Conservation (phyloP, 2,888 invertebrate species). For the Thymelicus lineola region DNA sequence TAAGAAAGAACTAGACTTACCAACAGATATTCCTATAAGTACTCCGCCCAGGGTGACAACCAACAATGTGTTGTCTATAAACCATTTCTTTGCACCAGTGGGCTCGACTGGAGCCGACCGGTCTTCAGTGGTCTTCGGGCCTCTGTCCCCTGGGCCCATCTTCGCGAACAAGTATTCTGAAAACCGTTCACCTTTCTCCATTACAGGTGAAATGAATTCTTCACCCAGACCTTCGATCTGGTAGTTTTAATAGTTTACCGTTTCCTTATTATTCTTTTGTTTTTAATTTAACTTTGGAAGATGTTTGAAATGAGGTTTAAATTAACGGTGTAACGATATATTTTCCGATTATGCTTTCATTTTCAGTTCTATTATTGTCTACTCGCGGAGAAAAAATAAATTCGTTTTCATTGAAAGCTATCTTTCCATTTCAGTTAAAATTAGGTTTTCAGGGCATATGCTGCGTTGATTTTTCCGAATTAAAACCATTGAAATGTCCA, state of each 20-base stretch:
- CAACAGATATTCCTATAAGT: constrained; percentile 89
- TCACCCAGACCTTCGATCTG: constrained; percentile 61
- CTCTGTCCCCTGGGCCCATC: constrained; percentile 88
- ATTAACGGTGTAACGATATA: background rate
- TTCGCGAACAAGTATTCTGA: constrained; percentile 93
- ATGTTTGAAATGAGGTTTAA: constrained; percentile 3
- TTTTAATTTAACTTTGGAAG: background rate
- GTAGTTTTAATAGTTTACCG: constrained; percentile 42
- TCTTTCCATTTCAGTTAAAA: constrained; percentile 20
- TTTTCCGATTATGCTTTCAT: constrained; percentile 22
- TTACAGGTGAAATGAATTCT: constrained; percentile 66
- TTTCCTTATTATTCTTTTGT: constrained; percentile 29
- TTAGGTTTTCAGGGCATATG: constrained; percentile 10
- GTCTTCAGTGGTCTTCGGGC: constrained; percentile 86
- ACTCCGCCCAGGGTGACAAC: constrained; percentile 93
- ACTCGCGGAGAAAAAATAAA: constrained; percentile 19
- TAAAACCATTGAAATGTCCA: constrained; percentile 41
- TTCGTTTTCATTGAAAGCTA: constrained; percentile 23
- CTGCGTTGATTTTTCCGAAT: constrained; percentile 31
- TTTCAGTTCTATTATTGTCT: constrained; percentile 10
- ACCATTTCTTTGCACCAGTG: constrained; percentile 88
- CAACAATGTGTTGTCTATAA: constrained; percentile 91
- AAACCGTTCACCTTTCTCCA: constrained; percentile 88
- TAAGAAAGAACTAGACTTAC: constrained; percentile 69
- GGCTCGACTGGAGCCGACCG: constrained; percentile 87